A percentile compares a stretch with the other conserved stretches of the same genome.
Evolutionary conservation across 2,888 invertebrate species (phyloP).

Genomic region (Esperia sulphurella): DNA sequence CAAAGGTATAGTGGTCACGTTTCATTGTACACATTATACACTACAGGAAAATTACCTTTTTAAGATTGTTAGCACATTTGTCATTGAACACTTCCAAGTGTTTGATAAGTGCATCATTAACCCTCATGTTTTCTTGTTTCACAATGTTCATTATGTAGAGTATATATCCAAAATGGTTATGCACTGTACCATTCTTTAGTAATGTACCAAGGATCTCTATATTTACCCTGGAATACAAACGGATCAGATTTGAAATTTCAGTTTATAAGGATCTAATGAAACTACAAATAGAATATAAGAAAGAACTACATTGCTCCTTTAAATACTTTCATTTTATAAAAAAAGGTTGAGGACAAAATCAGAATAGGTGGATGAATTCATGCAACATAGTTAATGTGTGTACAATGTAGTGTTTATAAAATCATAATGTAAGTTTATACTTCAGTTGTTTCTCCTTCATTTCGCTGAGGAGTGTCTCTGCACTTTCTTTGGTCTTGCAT

Average conservation of each 20-base stretch:
- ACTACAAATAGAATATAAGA: too few species aligned
- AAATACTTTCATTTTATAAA: too few species aligned
- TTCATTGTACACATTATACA: not conserved
- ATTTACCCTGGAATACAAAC: slow-evolving; percentile 81
- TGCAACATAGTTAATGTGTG: too few species aligned
- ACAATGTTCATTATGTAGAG: slow-evolving; percentile 83
- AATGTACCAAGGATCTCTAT: slow-evolving; percentile 87
- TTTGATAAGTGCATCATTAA: slow-evolving; percentile 80
- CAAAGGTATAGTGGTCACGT: too few species aligned
- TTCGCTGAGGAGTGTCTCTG: slow-evolving; percentile 82
- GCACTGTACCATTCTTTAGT: slow-evolving; percentile 81
- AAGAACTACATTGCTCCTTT: too few species aligned
- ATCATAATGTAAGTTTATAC: slow-evolving; percentile 54
- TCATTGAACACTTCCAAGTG: slow-evolving; percentile 82
- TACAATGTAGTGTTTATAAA: too few species aligned
- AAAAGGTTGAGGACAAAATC: too few species aligned
- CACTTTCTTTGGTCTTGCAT: slow-evolving; percentile 83
- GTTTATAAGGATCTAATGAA: not conserved
- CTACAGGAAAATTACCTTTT: not conserved
- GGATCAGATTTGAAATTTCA: not conserved
- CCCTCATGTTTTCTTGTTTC: slow-evolving; percentile 79
- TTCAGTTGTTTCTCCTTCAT: slow-evolving; percentile 84
- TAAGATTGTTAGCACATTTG: slow-evolving; percentile 54
- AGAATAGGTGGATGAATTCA: too few species aligned
- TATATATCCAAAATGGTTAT: slow-evolving; percentile 82